Evolutionary conservation across 2,888 invertebrate genomes (phyloP).

Genomic region (Trisateles emortualis): DNA sequence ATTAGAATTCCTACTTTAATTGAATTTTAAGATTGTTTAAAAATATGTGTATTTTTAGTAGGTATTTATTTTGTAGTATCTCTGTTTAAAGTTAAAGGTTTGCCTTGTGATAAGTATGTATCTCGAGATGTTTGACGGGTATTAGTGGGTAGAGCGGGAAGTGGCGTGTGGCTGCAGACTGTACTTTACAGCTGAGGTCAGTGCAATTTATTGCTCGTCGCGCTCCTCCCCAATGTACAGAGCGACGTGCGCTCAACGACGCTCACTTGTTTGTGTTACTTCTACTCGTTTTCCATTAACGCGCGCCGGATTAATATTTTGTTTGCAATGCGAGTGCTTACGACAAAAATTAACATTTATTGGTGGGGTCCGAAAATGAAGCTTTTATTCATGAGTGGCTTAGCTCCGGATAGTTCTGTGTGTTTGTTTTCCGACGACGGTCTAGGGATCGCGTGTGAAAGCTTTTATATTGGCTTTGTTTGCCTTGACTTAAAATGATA

Average conservation of each 20-base stretch:
- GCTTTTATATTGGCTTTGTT: conserved; percentile 82
- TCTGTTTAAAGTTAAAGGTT: neutral
- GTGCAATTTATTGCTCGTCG: conserved; percentile 75
- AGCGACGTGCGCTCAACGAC: conserved; percentile 42
- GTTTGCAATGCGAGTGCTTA: conserved; percentile 82
- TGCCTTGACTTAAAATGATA: conserved; percentile 84
- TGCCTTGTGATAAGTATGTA: neutral
- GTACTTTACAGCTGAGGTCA: conserved; percentile 64
- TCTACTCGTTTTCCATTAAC: conserved; percentile 85
- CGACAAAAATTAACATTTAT: conserved; percentile 86
- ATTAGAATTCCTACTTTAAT: too few species aligned
- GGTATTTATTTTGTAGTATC: neutral
- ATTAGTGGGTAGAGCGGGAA: conserved; percentile 17
- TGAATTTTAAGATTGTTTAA: too few species aligned
- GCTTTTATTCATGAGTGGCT: conserved; percentile 86
- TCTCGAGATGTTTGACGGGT: neutral
- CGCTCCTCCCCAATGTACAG: conserved; percentile 54
- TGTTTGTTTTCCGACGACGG: conserved; percentile 81
- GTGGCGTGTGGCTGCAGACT: conserved; percentile 40
- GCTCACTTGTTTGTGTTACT: conserved; percentile 80
- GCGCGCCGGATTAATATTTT: conserved; percentile 84
- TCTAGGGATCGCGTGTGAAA: conserved; percentile 83
- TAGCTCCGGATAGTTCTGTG: conserved; percentile 81
- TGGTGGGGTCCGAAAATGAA: conserved; percentile 81
- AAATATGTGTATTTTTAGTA: too few species aligned